phyloP scores from a whole-genome alignment of 2,888 invertebrate genomes.

The Polydrusus tereticollis region DNA sequence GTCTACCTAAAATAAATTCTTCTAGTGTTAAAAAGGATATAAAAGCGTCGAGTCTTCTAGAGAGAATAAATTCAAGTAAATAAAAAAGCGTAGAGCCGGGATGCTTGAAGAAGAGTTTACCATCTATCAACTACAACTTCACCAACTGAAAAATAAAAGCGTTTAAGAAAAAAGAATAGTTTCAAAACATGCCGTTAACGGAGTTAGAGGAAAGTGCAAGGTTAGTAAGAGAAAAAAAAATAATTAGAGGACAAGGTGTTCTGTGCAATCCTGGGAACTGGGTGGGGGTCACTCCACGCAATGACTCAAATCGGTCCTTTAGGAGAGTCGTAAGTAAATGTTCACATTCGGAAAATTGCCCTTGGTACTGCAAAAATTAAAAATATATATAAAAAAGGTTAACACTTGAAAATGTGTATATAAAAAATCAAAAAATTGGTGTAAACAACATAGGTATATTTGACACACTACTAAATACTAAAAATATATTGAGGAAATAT shows the following conservation, averaged over 20 bases:
- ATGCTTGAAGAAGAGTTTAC: slow-evolving; percentile 66
- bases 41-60: slow-evolving; percentile 59
- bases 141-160: slow-evolving; percentile 74
- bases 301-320: slow-evolving; percentile 53
- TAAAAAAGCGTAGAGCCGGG: slow-evolving; percentile 57
- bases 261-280: slow-evolving; percentile 37
- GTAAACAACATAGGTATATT: neutral
- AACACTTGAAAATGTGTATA: slow-evolving; percentile 3
- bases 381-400: slow-evolving; percentile 47
- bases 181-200: slow-evolving; percentile 5
- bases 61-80: slow-evolving; percentile 46
- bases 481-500: neutral
- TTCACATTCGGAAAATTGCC: slow-evolving; percentile 58
- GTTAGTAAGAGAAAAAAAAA: slow-evolving; percentile 23
- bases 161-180: slow-evolving; percentile 30
- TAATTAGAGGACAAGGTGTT: slow-evolving; percentile 22
- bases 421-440: neutral
- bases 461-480: neutral
- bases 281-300: slow-evolving; percentile 53
- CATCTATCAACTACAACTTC: slow-evolving; percentile 80
- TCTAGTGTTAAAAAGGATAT: slow-evolving; percentile 54
- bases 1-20: slow-evolving; percentile 28
- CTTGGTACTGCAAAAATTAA: slow-evolving; percentile 58
- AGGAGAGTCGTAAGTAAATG: slow-evolving; percentile 49
- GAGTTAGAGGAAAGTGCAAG: slow-evolving; percentile 11